Conservation (phyloP, 1,140 invertebrate genomes). For the Ganaspis sp. region DNA sequence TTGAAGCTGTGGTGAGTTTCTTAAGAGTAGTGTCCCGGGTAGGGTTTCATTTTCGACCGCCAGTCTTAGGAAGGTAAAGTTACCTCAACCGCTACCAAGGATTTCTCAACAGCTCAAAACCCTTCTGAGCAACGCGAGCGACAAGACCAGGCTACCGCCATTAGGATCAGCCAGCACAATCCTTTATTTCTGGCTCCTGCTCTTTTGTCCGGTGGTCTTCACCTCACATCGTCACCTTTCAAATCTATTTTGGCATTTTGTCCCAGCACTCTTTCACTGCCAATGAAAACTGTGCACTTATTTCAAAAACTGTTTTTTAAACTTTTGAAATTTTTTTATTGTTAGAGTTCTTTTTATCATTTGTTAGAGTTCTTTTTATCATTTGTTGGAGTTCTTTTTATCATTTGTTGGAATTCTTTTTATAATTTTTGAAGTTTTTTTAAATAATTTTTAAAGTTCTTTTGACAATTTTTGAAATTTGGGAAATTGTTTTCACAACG, state of each 20-base stretch:
- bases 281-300: no score
- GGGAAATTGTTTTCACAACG: no score
- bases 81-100: conserved; percentile 17
- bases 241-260: neutral
- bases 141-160: conserved; percentile 19
- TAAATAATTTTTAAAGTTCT: no score
- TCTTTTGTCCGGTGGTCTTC: conserved; percentile 20
- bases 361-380: no score
- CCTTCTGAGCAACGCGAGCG: neutral
- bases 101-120: neutral
- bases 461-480: no score
- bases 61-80: neutral
- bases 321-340: no score
- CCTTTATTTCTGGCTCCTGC: conserved; percentile 26
- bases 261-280: no score
- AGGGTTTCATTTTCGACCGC: conserved; percentile 12
- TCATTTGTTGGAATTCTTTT: no score
- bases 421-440: no score
- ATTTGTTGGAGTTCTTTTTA: no score
- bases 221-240: conserved; percentile 7
- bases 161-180: neutral
- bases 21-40: neutral
- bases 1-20: neutral
- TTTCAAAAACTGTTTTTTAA: no score
- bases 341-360: no score